Conservation (phyloP, 1,140 invertebrate genomes). For the Drosophila suzukii region DNA sequence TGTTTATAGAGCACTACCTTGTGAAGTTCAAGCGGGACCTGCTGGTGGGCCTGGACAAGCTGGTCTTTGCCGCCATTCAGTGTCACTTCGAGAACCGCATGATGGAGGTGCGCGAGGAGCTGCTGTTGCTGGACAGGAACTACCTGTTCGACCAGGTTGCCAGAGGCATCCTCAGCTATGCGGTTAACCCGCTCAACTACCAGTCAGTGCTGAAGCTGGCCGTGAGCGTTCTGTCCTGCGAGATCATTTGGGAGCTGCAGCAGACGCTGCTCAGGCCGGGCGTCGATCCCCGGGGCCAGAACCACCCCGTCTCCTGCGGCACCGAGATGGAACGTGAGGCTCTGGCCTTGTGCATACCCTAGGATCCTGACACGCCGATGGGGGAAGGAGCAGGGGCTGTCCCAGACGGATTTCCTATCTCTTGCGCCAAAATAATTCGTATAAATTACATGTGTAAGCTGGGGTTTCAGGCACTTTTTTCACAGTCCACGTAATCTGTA, state of each 20-base stretch:
- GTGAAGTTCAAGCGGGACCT: constrained; percentile 80
- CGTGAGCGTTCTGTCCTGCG: constrained; percentile 63
- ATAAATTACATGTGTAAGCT: constrained; percentile 1
- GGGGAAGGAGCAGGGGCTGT: neutral
- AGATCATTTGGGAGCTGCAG: constrained; percentile 72
- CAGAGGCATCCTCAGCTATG: constrained; percentile 68
- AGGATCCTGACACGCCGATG: neutral
- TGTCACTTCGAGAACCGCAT: constrained; percentile 76
- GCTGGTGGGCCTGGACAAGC: constrained; percentile 68
- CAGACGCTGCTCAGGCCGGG: constrained; percentile 64
- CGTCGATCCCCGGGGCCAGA: constrained; percentile 52
- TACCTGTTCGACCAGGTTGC: constrained; percentile 67
- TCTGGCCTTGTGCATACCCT: constrained; percentile 45
- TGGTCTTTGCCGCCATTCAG: constrained; percentile 75
- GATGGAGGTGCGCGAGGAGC: constrained; percentile 76
- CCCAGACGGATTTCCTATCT: neutral
- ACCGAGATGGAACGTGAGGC: constrained; percentile 53
- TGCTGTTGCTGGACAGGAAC: constrained; percentile 61
- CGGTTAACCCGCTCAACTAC: constrained; percentile 67
- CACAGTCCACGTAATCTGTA: neutral
- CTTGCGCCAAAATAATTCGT: neutral
- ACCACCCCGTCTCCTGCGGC: constrained; percentile 63
- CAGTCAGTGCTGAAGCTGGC: constrained; percentile 62
- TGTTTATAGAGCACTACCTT: constrained; percentile 78
- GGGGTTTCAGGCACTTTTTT: neutral